Conservation (phyloP, 2,113 vertebrate species). For the Capricornis sumatraensis region DNA sequence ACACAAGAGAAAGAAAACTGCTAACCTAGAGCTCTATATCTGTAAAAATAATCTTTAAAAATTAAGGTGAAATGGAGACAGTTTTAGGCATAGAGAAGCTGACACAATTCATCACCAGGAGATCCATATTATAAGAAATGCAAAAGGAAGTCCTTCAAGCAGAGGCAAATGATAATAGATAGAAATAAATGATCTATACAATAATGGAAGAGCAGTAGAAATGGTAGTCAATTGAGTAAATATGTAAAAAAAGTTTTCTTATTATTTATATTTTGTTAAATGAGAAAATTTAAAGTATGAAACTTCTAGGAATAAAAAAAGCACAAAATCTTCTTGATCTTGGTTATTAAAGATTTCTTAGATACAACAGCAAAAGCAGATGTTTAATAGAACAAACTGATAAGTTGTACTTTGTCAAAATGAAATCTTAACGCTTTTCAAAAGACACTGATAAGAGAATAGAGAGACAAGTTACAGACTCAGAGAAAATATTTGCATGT, state of each 20-base stretch:
- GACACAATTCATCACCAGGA: background rate
- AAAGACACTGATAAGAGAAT: background rate
- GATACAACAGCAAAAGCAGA: background rate
- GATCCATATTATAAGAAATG: background rate
- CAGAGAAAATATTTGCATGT: background rate
- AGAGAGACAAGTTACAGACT: background rate
- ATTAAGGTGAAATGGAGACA: background rate
- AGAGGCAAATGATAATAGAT: background rate
- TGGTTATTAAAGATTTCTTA: background rate
- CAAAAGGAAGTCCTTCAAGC: background rate
- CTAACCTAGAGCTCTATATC: background rate
- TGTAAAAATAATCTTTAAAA: background rate
- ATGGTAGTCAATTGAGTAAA: background rate
- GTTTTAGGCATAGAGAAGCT: background rate
- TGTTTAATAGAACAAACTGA: background rate
- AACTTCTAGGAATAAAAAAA: background rate
- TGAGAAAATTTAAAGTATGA: background rate
- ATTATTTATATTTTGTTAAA: background rate
- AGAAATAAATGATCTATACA: background rate
- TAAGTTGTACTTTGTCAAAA: background rate
- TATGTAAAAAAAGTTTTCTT: background rate
- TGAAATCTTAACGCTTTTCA: background rate
- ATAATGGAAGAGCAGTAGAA: background rate
- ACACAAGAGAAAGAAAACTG: background rate
- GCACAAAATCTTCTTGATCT: background rate